phyloP scores from a whole-genome alignment of 2,888 invertebrate genomes.

The Spisula solida region DNA sequence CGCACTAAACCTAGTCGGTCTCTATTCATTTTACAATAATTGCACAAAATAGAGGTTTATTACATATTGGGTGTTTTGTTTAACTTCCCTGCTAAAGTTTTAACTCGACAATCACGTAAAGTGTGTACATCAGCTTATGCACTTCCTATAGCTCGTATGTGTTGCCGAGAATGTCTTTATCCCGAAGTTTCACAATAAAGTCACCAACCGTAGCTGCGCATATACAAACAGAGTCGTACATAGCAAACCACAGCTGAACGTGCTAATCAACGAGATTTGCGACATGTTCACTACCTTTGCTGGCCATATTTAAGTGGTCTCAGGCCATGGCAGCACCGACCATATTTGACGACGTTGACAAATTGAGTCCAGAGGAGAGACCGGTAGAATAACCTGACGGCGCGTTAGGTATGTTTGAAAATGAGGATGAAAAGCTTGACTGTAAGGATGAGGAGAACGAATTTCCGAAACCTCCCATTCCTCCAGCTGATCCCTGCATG shows the following conservation, averaged over 20 bases:
- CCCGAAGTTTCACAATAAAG: conserved; percentile 28
- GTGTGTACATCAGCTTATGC: conserved; percentile 21
- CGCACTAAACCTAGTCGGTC: conserved; percentile 50
- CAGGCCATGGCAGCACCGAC: conserved; percentile 87
- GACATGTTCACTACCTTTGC: conserved; percentile 46
- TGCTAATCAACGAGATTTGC: conserved; percentile 1
- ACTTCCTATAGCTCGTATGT: background rate
- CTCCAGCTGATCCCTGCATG: conserved; percentile 76
- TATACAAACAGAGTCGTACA: background rate
- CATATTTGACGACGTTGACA: conserved; percentile 87
- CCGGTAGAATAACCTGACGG: conserved; percentile 86
- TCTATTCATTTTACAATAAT: conserved; percentile 57
- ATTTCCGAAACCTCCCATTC: conserved; percentile 81
- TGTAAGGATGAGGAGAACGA: conserved; percentile 80
- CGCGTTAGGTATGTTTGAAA: conserved; percentile 80
- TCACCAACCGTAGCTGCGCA: background rate
- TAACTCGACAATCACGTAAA: background rate
- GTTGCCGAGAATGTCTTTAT: background rate
- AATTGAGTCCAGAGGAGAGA: conserved; percentile 87
- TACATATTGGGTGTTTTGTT: conserved; percentile 37
- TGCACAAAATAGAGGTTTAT: conserved; percentile 58
- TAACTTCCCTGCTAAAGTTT: conserved; percentile 40
- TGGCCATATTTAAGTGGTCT: background rate
- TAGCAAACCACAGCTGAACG: conserved; percentile 25
- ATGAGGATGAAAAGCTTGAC: conserved; percentile 82